phyloP scores from a whole-genome alignment of 2,113 vertebrate species.

The Paradoxurus hermaphroditus region DNA sequence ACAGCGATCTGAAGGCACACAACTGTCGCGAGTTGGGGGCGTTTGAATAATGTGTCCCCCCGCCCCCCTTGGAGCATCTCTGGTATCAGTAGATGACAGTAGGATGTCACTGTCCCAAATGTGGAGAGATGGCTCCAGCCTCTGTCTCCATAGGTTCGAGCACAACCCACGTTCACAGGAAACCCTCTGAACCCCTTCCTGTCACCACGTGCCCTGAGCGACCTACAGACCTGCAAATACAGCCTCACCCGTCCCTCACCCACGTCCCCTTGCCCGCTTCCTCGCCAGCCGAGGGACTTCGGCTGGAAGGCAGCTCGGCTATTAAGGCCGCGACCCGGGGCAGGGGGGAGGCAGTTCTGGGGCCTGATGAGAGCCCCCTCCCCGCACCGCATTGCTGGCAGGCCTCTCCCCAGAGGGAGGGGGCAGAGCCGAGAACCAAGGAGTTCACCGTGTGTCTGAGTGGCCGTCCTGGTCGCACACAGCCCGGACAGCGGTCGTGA shows the following conservation, averaged over 20 bases:
- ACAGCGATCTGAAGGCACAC: background rate
- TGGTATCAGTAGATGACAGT: background rate
- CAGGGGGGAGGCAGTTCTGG: background rate
- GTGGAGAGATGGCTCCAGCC: no score
- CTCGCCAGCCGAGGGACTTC: background rate
- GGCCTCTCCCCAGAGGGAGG: fast-evolving
- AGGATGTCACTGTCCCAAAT: no score
- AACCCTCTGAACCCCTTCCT: background rate
- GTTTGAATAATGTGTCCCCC: background rate
- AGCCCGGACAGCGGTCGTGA: background rate
- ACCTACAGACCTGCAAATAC: background rate
- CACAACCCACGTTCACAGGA: fast-evolving
- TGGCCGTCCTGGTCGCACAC: fast-evolving
- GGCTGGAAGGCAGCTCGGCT: background rate
- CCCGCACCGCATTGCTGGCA: background rate
- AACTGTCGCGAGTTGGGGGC: no score
- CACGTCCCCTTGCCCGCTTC: fast-evolving
- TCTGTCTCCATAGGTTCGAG: background rate
- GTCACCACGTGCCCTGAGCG: background rate
- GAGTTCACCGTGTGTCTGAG: background rate
- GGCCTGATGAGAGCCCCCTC: no score
- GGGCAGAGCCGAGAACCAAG: background rate
- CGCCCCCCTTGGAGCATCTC: background rate
- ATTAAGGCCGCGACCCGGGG: no score
- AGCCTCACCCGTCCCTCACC: background rate